Conservation (phyloP, 2,113 vertebrate species). For the Rhipidura dahli region DNA sequence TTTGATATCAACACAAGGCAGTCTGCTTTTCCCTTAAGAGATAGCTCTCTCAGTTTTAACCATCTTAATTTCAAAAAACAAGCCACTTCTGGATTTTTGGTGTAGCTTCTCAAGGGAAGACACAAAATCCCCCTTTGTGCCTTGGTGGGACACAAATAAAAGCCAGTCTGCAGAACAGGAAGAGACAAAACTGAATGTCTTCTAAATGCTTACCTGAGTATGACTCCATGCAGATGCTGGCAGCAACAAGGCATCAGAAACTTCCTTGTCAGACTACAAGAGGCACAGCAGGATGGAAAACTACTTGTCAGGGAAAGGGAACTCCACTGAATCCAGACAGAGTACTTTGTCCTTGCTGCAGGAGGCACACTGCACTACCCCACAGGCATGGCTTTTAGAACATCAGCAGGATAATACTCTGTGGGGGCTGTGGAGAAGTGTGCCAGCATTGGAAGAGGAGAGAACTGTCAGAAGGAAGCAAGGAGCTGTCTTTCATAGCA, state of each 20-base stretch:
- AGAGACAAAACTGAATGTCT: background rate
- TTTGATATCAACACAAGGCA: background rate
- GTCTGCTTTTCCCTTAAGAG: background rate
- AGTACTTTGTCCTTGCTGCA: background rate
- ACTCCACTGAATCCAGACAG: accelerated
- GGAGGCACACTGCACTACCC: background rate
- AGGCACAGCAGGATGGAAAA: background rate
- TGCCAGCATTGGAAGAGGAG: background rate
- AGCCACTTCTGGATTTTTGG: background rate
- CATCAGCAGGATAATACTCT: background rate
- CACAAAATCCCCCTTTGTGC: background rate
- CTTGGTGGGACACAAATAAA: background rate
- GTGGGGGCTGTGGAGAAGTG: background rate
- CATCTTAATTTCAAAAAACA: background rate
- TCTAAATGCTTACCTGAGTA: background rate
- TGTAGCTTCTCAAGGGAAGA: background rate
- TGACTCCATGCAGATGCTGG: background rate
- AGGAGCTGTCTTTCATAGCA: background rate
- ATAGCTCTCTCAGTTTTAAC: background rate
- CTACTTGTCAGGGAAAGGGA: background rate
- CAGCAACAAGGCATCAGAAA: background rate
- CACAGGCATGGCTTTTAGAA: background rate
- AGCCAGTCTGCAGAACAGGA: background rate
- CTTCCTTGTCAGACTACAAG: background rate
- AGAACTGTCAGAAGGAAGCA: background rate